Evolutionary conservation across 2,113 vertebrate species (phyloP), one percentile per base, ranked within the genome.

Genomic region (Clarias magur): DNA sequence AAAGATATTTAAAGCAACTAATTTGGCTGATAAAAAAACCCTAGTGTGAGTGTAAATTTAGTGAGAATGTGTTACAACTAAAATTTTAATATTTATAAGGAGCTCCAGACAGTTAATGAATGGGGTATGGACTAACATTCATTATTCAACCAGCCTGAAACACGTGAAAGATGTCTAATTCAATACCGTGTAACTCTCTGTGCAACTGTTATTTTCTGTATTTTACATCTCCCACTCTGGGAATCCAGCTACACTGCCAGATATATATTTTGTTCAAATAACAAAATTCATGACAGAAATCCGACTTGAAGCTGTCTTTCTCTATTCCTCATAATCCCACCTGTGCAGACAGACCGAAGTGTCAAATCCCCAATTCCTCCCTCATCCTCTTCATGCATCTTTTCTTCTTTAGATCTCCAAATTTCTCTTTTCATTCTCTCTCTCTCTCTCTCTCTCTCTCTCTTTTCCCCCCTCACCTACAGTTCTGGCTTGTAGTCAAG

Each of bases 401-500:
- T 59, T 27, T 59, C 63, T 11, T 56, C 68, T 38, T 30, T 67
- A 79, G 34, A 48, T 27, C 54, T 30, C 78, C 9, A 56, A 63
- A 38, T 80, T 76, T 16, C 48, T 65, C 57, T 34, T 38, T 48
- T 57, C 27, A 56, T 63, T 25, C 16, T 59, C 16, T 53, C 84
- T 67, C 80, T 10, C 72, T 65, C 72, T 15, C n/a, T 85, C 67
- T n/a, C 19, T 53, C 84, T 65, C 80, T 10, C 72, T 65, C 42
- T 42, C 42, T 42, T 65, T 79, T 12, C n/a, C 82, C 67, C 34
- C 19, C 23, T 21, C 63, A 79, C 38, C 59, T 86, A 76, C 63
- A 48, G 63, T 73, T 72, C 85, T 70, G 56, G 85, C 80, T 89
- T 63, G 25, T 89, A 85, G 90, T 86, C 85, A 12, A 83, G 60